Evolutionary conservation across 2,888 invertebrate genomes (phyloP).

Genomic region (Drosophila villosipedis): DNA sequence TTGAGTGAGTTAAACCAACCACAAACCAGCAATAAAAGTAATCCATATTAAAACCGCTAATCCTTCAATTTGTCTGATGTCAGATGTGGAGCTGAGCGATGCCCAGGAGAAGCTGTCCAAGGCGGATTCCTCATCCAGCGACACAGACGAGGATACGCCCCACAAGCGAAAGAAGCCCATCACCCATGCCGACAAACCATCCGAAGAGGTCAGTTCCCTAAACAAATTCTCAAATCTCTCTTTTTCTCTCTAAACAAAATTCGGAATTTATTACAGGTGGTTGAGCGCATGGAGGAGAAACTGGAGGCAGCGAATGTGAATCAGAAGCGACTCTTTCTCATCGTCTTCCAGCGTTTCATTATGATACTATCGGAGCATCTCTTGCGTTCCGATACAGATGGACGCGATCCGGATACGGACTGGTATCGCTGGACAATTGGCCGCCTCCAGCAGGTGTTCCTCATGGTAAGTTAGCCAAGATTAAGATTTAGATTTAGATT

Average conservation of each 20-base stretch:
- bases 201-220: constrained; percentile 86
- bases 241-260: no score
- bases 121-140: constrained; percentile 92
- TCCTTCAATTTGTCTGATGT: fast-evolving
- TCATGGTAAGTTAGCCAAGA: constrained; percentile 88
- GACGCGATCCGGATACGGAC: constrained; percentile 95
- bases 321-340: constrained; percentile 97
- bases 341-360: constrained; percentile 99
- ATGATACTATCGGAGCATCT: constrained; percentile 99
- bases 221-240: neutral
- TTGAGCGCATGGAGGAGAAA: constrained; percentile 98
- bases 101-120: constrained; percentile 94
- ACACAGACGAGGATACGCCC: constrained; percentile 90
- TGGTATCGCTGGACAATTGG: constrained; percentile 99
- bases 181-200: constrained; percentile 87
- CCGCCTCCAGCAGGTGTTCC: constrained; percentile 96
- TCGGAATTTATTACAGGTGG: constrained; percentile 87
- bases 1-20: constrained; percentile 86
- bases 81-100: constrained; percentile 91
- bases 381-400: constrained; percentile 96
- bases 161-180: constrained; percentile 86
- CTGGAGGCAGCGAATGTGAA: constrained; percentile 97
- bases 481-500: neutral
- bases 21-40: neutral
- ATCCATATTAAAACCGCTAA: neutral